Evolutionary conservation across 2,888 invertebrate species (phyloP), one percentile per base, ranked within the genome.

Genomic region (Lissonota sp.): DNA sequence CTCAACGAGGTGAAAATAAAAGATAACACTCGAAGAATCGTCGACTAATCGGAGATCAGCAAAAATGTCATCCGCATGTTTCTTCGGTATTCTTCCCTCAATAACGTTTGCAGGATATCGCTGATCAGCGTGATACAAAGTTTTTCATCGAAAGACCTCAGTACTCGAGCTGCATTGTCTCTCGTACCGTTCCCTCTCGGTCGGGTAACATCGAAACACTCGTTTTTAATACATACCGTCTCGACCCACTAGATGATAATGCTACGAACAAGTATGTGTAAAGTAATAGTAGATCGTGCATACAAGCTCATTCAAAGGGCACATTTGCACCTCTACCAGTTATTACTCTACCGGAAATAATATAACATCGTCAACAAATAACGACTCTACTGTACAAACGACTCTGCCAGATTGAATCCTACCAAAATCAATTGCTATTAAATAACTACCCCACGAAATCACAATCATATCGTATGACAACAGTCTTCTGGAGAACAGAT

Each of bases 171-270:
- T 42, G 26, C 76, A 82, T 83, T 84, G 77, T 80, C 70, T 70
- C 64, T 62, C 49, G 63, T 40, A 71, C 71, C 49, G 39, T 39
- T 46, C 26, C 46, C 39, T 71, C 55, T 53, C 62, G 40, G 63
- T 69, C 16, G 44, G n/a, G 55, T 46, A 72, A 58, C 49, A 83
- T 76, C 78, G 80, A 79, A 82, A 83, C 67, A 72, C 77, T 81
- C 74, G 75, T 82, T 84, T 84, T 57, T 46, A 60, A 62, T 66
- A 78, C 77, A 67, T 79, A 79, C 26, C 80, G 67, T 64, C 63
- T 26, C 26, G 63, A 49, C 69, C 67, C 6, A 26, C 42, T 42
- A 69, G 69, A 58, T 80, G 42, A 74, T 74, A 77, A 80, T 73
- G 46, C 57, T 40, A 40, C 5, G 58, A 39, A 51, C 51, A 49